A percentile compares a stretch with the other conserved stretches of the same genome.
phyloP scores from a whole-genome alignment of 2,797 vertebrate species.

The Spinus olivaceus region DNA sequence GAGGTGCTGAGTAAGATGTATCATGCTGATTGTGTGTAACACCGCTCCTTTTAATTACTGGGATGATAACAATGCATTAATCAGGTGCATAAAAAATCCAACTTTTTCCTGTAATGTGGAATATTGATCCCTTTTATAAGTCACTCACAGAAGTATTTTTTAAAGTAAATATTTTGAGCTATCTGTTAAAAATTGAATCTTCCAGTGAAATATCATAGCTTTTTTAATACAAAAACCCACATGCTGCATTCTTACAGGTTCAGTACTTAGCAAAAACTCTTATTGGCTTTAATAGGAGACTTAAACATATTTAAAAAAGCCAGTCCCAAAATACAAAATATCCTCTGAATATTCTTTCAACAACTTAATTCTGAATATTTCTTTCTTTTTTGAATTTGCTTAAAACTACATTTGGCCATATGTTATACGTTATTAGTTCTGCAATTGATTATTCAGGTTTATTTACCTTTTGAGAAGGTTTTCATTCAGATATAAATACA shows the following conservation, averaged over 20 bases:
- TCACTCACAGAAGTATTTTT: background rate
- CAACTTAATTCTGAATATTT: background rate
- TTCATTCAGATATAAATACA: background rate
- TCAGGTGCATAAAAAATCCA: slow-evolving; percentile 56
- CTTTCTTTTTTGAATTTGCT: background rate
- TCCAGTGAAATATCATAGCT: background rate
- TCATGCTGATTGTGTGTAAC: slow-evolving; percentile 60
- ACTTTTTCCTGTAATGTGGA: background rate
- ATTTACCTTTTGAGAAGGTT: background rate
- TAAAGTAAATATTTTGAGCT: slow-evolving; percentile 48
- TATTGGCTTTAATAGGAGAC: background rate
- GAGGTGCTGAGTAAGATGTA: slow-evolving; percentile 74
- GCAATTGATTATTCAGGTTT: background rate
- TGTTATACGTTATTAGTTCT: background rate
- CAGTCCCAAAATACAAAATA: background rate
- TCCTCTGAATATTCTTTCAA: background rate
- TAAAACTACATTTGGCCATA: background rate
- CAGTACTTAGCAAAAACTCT: background rate
- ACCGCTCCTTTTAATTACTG: slow-evolving; percentile 72
- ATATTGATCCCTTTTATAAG: slow-evolving; percentile 48
- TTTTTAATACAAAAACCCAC: background rate
- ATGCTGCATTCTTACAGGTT: background rate
- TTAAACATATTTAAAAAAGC: background rate
- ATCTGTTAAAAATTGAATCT: background rate
- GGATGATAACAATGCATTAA: slow-evolving; percentile 68